A percentile compares a stretch with the other conserved stretches of the same genome.
Evolutionary conservation across 2,888 invertebrate species (phyloP).

Genomic region (Luperina testacea): DNA sequence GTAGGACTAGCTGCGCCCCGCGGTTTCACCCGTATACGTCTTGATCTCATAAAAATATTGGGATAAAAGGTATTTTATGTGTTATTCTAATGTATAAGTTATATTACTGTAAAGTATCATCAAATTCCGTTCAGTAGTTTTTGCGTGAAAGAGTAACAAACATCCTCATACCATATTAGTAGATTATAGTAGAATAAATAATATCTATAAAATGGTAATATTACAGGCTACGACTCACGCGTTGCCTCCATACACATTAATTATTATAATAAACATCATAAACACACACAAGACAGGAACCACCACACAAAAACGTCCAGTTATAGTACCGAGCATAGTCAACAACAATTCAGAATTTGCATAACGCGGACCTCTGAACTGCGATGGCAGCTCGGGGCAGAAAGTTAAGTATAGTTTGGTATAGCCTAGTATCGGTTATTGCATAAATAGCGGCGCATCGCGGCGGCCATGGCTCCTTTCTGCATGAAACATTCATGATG

Average conservation of each 20-base stretch:
- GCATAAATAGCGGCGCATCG: conserved; percentile 63
- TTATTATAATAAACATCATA: conserved; percentile 33
- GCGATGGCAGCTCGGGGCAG: conserved; percentile 22
- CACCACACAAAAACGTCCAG: conserved; percentile 39
- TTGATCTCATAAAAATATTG: no score
- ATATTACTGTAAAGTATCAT: no score
- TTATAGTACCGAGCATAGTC: conserved; percentile 42
- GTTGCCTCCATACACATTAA: background rate
- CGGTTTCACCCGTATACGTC: no score
- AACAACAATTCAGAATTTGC: conserved; percentile 54
- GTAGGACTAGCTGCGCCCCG: no score
- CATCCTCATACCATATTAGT: no score
- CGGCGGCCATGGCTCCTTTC: conserved; percentile 48
- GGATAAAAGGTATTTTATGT: no score
- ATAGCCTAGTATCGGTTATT: conserved; percentile 61
- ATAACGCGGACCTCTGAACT: conserved; percentile 55
- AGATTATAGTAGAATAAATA: background rate
- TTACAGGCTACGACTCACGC: background rate
- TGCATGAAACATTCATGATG: conserved; percentile 69
- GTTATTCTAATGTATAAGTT: no score
- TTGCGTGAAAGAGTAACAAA: no score
- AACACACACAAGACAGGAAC: conserved; percentile 15
- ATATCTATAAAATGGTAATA: background rate
- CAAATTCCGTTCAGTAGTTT: no score
- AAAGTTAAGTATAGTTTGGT: conserved; percentile 51